phyloP scores from a whole-genome alignment of 1,140 invertebrate genomes.

The Physella acuta region DNA sequence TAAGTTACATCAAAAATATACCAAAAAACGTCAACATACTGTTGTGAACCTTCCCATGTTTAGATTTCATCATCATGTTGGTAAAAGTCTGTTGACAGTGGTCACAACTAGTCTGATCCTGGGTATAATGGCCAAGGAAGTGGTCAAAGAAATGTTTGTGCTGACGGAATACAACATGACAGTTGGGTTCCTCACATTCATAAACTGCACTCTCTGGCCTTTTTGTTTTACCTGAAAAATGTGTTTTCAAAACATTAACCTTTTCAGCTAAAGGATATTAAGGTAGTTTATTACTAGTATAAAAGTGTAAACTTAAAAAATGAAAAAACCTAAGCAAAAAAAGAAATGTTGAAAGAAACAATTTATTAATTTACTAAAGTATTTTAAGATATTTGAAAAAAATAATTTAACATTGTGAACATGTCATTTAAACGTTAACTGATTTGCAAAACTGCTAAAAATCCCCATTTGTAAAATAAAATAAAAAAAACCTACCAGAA shows the following conservation, averaged over 20 bases:
- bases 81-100: slow-evolving; percentile 4
- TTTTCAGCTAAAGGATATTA: not conserved
- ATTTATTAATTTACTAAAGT: not conserved
- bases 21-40: not conserved
- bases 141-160: slow-evolving; percentile 20
- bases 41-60: slow-evolving; percentile 5
- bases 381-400: not conserved
- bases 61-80: not conserved
- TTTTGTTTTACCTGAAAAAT: not conserved
- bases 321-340: not conserved
- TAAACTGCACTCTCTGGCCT: not conserved
- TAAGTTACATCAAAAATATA: too few relatives aligned
- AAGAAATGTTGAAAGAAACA: not conserved
- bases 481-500: not conserved
- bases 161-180: not conserved
- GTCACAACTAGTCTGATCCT: not conserved
- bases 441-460: not conserved
- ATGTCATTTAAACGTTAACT: not conserved
- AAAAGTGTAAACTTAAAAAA: not conserved
- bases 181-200: slow-evolving; percentile 20
- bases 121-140: slow-evolving; percentile 18
- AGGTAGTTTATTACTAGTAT: not conserved
- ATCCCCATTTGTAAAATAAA: not conserved
- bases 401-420: not conserved
- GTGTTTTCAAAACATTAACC: not conserved